Evolutionary conservation across 2,113 vertebrate genomes (phyloP).

Genomic region (Noctilio leporinus): DNA sequence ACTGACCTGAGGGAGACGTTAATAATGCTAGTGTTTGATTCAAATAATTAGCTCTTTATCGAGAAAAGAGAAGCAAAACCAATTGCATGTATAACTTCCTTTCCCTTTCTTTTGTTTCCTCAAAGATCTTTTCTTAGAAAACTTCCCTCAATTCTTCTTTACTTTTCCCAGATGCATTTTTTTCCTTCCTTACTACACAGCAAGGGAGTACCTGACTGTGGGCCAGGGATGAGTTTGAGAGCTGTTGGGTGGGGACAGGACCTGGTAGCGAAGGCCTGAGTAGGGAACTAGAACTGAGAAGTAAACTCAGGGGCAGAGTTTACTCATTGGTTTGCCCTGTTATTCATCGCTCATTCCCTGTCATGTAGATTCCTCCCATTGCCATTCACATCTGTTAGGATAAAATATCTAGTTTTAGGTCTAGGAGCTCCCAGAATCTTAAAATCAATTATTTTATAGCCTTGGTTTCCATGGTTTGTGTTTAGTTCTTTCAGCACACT

Average conservation of each 20-base stretch:
- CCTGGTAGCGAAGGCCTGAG: background rate
- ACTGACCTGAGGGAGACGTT: background rate
- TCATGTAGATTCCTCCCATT: background rate
- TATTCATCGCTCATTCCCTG: background rate
- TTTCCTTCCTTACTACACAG: background rate
- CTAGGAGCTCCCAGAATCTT: background rate
- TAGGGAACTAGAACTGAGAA: background rate
- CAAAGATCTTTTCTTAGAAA: background rate
- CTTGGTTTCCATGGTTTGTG: background rate
- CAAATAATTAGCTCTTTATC: background rate
- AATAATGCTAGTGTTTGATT: rapidly evolving
- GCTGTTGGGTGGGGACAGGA: background rate
- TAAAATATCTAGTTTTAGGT: background rate
- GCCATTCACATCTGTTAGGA: background rate
- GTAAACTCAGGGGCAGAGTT: background rate
- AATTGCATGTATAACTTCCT: background rate
- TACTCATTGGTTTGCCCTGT: background rate
- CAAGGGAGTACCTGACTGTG: background rate
- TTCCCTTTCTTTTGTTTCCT: background rate
- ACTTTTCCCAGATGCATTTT: background rate
- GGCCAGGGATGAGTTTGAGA: background rate
- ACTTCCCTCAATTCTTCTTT: background rate
- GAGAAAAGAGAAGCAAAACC: background rate
- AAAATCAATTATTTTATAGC: background rate
- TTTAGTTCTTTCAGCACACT: background rate